Evolutionary conservation across 2,113 vertebrate genomes (phyloP).

Genomic region (Zapornia atra): DNA sequence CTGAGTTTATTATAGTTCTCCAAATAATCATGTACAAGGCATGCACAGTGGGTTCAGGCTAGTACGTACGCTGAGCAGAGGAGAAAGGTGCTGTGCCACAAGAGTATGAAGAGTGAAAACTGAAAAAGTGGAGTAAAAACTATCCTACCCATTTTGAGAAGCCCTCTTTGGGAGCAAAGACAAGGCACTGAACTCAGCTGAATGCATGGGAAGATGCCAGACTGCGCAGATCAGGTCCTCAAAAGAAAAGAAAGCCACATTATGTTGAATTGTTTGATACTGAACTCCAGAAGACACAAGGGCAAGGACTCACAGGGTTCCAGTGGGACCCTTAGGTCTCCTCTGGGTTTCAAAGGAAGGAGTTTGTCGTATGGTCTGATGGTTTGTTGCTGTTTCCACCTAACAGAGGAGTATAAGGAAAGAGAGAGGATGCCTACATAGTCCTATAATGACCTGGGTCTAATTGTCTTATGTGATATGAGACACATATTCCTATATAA

Average conservation of each 20-base stretch:
- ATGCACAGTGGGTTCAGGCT: neutral
- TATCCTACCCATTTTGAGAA: neutral
- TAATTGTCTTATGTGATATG: neutral
- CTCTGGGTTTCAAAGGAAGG: neutral
- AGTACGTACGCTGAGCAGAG: neutral
- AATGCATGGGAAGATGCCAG: neutral
- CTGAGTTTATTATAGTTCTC: neutral
- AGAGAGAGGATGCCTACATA: neutral
- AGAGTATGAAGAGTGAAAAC: neutral
- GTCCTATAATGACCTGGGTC: neutral
- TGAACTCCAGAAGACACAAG: neutral
- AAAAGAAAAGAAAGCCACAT: neutral
- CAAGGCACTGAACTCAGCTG: neutral
- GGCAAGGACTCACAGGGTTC: neutral
- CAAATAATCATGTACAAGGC: neutral
- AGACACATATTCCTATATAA: neutral
- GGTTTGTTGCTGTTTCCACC: neutral
- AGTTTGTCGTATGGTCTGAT: neutral
- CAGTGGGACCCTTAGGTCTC: neutral
- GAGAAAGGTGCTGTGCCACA: neutral
- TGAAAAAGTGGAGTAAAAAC: neutral
- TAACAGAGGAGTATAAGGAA: neutral
- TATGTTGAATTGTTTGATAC: neutral
- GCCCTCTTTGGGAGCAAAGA: neutral
- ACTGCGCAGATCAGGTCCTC: neutral